Percentiles rank a stretch among this genome's conserved stretches.
Conservation (phyloP, 2,113 vertebrate genomes). For the Sinosuthora webbiana region DNA sequence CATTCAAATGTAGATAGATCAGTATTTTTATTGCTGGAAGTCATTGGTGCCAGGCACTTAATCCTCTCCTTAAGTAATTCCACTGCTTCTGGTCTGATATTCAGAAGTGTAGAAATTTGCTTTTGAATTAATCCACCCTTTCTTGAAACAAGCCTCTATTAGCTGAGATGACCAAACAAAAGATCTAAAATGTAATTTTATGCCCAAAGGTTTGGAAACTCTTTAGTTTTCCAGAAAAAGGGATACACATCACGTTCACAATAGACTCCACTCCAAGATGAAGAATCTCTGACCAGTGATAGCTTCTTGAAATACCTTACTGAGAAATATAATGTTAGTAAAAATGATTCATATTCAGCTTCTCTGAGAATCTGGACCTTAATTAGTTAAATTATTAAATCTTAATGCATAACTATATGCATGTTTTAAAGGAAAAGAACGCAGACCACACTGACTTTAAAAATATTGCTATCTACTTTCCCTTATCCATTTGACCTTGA, state of each 20-base stretch:
- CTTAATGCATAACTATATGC: neutral
- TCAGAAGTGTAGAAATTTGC: neutral
- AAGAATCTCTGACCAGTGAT: neutral
- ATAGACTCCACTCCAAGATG: neutral
- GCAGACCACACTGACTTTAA: neutral
- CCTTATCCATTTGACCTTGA: conserved; percentile 7
- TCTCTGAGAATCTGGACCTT: neutral
- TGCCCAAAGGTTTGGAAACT: neutral
- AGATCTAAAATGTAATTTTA: neutral
- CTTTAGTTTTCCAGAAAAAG: neutral
- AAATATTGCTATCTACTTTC: neutral
- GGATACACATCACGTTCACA: neutral
- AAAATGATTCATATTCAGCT: neutral
- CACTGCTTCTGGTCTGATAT: neutral
- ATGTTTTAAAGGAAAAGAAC: neutral
- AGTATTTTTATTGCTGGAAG: neutral
- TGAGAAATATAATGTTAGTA: neutral
- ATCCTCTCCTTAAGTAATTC: neutral
- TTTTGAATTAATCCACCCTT: neutral
- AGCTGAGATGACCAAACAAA: neutral
- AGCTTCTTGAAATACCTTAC: neutral
- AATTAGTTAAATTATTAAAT: neutral
- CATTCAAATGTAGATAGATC: neutral
- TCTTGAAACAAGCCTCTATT: neutral
- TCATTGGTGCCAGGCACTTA: neutral